These are phyloP conservation scores for Venustaconcha ellipsiformis DNA, from an alignment of 1,140 invertebrate species.

Conservation along the genomic window DNA sequence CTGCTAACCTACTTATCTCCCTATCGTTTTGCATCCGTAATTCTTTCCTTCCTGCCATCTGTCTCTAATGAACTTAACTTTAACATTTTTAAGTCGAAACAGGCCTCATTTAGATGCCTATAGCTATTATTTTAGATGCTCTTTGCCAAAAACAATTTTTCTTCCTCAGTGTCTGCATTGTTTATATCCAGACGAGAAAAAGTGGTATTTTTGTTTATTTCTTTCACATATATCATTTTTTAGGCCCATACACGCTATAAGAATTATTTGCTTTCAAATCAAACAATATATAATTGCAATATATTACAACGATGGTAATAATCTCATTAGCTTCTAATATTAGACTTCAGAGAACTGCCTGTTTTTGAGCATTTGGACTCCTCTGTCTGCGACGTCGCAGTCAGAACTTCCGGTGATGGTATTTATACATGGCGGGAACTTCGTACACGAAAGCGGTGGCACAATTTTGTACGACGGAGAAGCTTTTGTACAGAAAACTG, in stretches of 20 bases:
- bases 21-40: background rate
- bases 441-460: conserved; percentile 86
- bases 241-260: background rate
- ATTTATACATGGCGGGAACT: conserved; percentile 96
- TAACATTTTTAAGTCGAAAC: too few species aligned
- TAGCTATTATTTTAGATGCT: too few species aligned
- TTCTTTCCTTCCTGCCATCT: background rate
- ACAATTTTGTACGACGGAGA: conserved; percentile 88
- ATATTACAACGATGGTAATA: background rate
- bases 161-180: background rate
- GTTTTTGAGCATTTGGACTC: conserved; percentile 87
- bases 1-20: background rate
- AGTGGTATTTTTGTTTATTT: background rate
- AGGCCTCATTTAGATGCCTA: too few species aligned
- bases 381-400: conserved; percentile 68
- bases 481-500: conserved; percentile 79
- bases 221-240: background rate
- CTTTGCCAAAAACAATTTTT: too few species aligned
- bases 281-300: too few species aligned
- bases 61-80: background rate
- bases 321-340: conserved; percentile 50
- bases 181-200: background rate
- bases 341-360: conserved; percentile 91
- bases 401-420: conserved; percentile 82
- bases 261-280: background rate